Evolutionary conservation across 92 coral and sea anemone species (phyloP), one percentile per base, ranked within the genome.

Genomic region (Epizoanthus fatuus): DNA sequence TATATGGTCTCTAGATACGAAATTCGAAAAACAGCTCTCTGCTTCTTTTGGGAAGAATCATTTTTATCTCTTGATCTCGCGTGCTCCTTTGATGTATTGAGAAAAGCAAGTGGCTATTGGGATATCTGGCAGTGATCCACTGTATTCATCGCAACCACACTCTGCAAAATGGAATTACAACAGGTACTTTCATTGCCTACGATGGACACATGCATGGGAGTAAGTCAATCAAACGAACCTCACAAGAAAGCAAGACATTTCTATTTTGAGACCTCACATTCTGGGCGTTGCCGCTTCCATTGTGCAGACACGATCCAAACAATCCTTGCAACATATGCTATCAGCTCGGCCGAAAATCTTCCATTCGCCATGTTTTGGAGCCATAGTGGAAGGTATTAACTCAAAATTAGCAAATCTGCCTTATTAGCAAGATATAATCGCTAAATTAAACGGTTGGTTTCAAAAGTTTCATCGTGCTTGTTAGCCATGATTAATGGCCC

Each of bases 401-500:
- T 69, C 22, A 17, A 44, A 77, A 77, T 77, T 59, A 59, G 82
- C 52, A 62, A 77, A 77, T 10, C 70, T 77, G 82, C 65, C 82
- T 77, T 77, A 40, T 77, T 77, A 77, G 58, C 82, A 64, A 77
- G 82, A 77, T 77, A 77, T 77, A 59, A 77, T 77, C 82, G 65
- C 70, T 58, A 77, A 60, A 77, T 60, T 77, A 77, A 77, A 77
- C 69, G 82, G 82, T 77, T 60, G 82, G 82, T 77, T 77, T 77
- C 82, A 40, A 60, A 76, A 77, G 69, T 62, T 77, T 77, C 82
- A 77, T 77, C 82, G 70, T 77, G 82, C 82, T 77, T 77, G 82
- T 77, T 77, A 77, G 58, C 69, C 57, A 62, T 77, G 82, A 77
- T 77, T 77, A 77, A 77, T 77, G 82, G 70, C 70, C 82, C 82